Conservation (phyloP, 2,797 vertebrate genomes). For the Alca torda region DNA sequence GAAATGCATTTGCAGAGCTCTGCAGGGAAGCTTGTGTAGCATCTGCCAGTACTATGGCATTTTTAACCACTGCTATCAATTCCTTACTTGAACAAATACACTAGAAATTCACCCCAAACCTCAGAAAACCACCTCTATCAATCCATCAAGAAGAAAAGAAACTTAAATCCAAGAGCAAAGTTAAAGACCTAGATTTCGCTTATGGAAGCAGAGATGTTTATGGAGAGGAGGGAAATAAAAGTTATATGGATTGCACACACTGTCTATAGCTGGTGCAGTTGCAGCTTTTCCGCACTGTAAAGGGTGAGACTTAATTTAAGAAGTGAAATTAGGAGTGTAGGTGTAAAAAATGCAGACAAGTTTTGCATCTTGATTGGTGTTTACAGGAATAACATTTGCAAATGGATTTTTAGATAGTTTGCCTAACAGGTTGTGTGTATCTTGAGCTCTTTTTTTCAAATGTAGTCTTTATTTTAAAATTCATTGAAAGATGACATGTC, state of each 20-base stretch:
- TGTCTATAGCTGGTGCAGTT: neutral
- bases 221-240: neutral
- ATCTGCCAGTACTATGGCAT: conserved; percentile 1
- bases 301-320: neutral
- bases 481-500: neutral
- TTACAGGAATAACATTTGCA: neutral
- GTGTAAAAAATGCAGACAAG: neutral
- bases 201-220: neutral
- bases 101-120: neutral
- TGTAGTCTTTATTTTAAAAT: neutral
- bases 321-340: neutral
- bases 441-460: neutral
- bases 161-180: neutral
- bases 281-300: neutral
- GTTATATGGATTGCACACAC: neutral
- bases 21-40: neutral
- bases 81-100: neutral
- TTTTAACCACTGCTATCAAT: neutral
- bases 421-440: neutral
- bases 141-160: neutral
- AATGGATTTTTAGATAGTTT: neutral
- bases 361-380: neutral
- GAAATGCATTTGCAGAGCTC: neutral
- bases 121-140: neutral
- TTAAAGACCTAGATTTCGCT: neutral